These are phyloP conservation scores for Cydia pomonella DNA, from an alignment of 1,140 invertebrate species.

Conservation along the genomic window DNA sequence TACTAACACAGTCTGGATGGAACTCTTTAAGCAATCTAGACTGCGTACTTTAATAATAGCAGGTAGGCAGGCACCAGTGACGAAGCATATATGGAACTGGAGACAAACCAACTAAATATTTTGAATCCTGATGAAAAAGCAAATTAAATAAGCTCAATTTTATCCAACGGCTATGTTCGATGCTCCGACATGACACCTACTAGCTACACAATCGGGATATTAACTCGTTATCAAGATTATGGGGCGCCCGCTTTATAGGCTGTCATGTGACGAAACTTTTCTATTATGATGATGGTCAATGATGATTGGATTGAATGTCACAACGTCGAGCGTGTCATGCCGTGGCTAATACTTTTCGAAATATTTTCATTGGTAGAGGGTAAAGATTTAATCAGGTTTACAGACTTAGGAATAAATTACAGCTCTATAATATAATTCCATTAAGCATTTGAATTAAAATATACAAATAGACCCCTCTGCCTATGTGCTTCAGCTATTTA, in stretches of 20 bases:
- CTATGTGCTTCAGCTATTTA: no score
- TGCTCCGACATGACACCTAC: neutral
- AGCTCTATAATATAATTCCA: no score
- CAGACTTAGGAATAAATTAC: no score
- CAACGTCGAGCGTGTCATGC: neutral
- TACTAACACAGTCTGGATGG: neutral
- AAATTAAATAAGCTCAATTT: no score
- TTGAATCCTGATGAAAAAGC: no score
- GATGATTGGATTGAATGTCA: neutral
- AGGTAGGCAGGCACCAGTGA: no score
- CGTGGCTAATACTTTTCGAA: neutral
- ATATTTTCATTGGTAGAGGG: neutral
- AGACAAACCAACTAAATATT: no score
- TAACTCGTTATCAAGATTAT: constrained; percentile 1
- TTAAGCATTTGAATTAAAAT: no score
- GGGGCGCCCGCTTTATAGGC: neutral
- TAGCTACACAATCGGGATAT: neutral
- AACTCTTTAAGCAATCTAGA: neutral
- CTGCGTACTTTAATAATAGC: neutral
- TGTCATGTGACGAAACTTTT: neutral
- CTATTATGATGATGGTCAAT: neutral
- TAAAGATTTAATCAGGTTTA: neutral
- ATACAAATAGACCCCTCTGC: no score
- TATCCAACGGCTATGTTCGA: no score
- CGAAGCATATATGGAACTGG: no score